Base-by-base conservation (phyloP, 2,797 vertebrate genomes). In the Clarias laeviceps region DNA sequence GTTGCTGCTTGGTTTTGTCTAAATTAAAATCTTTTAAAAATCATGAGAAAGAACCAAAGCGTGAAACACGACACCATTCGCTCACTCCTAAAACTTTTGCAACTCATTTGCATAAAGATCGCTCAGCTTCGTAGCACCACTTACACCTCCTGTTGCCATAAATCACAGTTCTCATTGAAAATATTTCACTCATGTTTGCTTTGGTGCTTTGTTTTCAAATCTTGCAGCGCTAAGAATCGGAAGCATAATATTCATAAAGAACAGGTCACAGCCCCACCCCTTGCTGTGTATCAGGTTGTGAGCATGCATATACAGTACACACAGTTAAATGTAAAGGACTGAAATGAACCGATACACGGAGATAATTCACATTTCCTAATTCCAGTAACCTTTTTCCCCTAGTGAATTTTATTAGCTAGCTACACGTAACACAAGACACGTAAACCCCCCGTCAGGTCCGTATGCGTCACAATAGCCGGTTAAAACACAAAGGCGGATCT, bases 401-500 rank as follows among this genome's bases (percentile, higher is more conserved):
- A 29, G n/a, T 8, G 2, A 6, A 37, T 40, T 61, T 79, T 62
- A 17, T 61, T 61, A 24, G 18, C 54, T 72, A 76, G 5, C 2
- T 50, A 50, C 45, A 50, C 45, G 45, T 50, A 50, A 50, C 45
- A 14, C 45, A 27, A 54, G 72, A 74, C 40, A 17, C n/a, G 12
- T 76, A 56, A 77, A n/a, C 27, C 32, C 50, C 8, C 20, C 56
- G 56, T 2, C 29, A 78, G 56, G 29, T n/a, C 40, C 32, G 2
- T 22, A 1, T 79, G 77, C 77, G 59, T 79, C 77, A 79, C 59
- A 79, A 62, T 79, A 40, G 32, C 32, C 32, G 5, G 34, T 62
- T 77, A 59, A 79, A 78, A 79, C 34, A 62, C 32, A 40, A 62
- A 77, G 54, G n/a, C 22, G 57, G 57, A 18, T 18, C 45, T 50